Evolutionary conservation across 2,113 vertebrate species (phyloP).

Genomic region (Tursiops truncatus): DNA sequence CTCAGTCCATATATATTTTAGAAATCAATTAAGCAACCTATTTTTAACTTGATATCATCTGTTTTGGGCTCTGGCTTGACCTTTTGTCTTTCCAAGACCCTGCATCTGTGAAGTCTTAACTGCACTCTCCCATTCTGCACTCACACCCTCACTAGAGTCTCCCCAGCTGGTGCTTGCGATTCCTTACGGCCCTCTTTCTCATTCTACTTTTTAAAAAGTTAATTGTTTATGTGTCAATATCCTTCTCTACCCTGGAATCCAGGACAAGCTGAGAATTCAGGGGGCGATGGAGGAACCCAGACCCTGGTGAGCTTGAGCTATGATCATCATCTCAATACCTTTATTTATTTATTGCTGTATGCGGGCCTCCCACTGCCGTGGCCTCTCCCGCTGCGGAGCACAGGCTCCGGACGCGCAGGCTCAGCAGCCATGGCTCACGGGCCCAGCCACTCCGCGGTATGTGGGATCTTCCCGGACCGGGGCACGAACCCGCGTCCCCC

Average conservation of each 20-base stretch:
- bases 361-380: too few relatives aligned
- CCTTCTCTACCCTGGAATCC: background rate
- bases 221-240: background rate
- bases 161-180: too few relatives aligned
- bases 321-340: background rate
- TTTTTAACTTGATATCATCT: background rate
- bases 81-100: background rate
- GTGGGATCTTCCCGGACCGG: too few relatives aligned
- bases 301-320: background rate
- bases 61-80: background rate
- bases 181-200: background rate
- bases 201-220: background rate
- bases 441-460: too few relatives aligned
- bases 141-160: background rate
- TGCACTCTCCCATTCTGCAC: background rate
- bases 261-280: background rate
- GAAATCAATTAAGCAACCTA: background rate
- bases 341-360: background rate
- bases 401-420: too few relatives aligned
- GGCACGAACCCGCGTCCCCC: too few relatives aligned
- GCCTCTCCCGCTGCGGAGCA: too few relatives aligned
- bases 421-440: too few relatives aligned
- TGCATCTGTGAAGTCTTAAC: background rate
- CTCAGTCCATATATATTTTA: background rate
- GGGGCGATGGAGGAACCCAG: background rate